A percentile compares a stretch with the other conserved stretches of the same genome.
phyloP scores from a whole-genome alignment of 2,888 invertebrate species.

The Bombylius major region DNA sequence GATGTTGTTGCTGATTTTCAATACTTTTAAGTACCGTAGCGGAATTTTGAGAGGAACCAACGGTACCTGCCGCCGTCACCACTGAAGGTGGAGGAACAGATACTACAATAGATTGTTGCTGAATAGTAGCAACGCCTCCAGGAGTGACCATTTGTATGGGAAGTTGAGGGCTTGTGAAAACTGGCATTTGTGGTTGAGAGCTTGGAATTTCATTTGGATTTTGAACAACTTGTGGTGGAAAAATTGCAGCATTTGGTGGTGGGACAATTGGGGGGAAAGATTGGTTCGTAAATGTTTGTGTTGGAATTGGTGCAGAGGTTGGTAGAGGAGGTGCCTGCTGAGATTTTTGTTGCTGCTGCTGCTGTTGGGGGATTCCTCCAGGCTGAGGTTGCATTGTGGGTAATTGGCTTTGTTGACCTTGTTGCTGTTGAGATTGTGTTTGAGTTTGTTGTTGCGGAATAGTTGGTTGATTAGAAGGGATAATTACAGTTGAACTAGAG shows the following conservation, averaged over 20 bases:
- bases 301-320: slow-evolving; percentile 46
- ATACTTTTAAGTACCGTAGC: neutral
- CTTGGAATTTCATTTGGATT: slow-evolving; percentile 4
- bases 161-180: slow-evolving; percentile 4
- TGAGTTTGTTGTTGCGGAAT: slow-evolving; percentile 17
- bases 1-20: neutral
- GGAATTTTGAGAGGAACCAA: neutral
- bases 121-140: neutral
- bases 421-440: slow-evolving; percentile 33
- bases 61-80: neutral
- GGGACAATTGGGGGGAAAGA: slow-evolving; percentile 45
- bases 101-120: slow-evolving; percentile 1
- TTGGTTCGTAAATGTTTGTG: slow-evolving; percentile 78
- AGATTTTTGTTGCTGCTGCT: neutral
- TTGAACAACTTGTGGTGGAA: slow-evolving; percentile 5
- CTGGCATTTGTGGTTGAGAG: slow-evolving; percentile 3
- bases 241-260: slow-evolving; percentile 7
- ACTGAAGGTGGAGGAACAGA: neutral
- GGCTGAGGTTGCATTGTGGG: neutral
- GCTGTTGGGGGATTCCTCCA: neutral
- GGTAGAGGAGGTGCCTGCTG: slow-evolving; percentile 23
- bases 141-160: slow-evolving; percentile 7
- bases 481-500: slow-evolving; percentile 2
- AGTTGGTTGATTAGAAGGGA: slow-evolving; percentile 10
- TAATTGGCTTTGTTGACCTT: slow-evolving; percentile 21